A percentile compares a stretch with the other conserved stretches of the same genome.
These are phyloP conservation scores for Ectropis grisescens DNA, from an alignment of 1,140 invertebrate genomes.

Conservation along the genomic window DNA sequence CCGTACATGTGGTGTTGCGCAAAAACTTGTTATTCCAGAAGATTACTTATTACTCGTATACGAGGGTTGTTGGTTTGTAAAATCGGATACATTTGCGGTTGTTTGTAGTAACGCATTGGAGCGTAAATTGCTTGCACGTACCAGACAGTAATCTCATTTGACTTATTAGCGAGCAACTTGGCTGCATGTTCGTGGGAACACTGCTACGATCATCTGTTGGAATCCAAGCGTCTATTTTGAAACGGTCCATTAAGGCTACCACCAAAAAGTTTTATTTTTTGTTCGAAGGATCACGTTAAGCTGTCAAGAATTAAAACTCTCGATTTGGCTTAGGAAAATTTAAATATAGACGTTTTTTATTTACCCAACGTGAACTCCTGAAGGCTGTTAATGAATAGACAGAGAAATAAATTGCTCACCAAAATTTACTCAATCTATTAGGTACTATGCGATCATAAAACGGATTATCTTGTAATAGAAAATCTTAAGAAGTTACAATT, in stretches of 20 bases:
- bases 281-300: constrained; percentile 13
- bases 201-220: constrained; percentile 19
- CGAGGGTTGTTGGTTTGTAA: too few relatives aligned
- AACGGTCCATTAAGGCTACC: constrained; percentile 14
- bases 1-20: too few relatives aligned
- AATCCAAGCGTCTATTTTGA: constrained; percentile 6
- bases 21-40: too few relatives aligned
- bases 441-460: too few relatives aligned
- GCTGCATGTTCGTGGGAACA: constrained; percentile 41
- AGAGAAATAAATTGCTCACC: too few relatives aligned
- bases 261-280: constrained; percentile 11
- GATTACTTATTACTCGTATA: too few relatives aligned
- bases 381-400: constrained; percentile 3
- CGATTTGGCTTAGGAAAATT: constrained; percentile 18
- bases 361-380: constrained; percentile 6
- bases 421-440: too few relatives aligned
- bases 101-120: constrained; percentile 42
- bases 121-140: constrained; percentile 50
- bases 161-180: constrained; percentile 34
- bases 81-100: constrained; percentile 44
- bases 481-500: too few relatives aligned
- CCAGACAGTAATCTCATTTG: constrained; percentile 49
- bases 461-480: too few relatives aligned
- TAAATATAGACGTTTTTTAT: constrained; percentile 3
- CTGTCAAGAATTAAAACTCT: constrained; percentile 18